Evolutionary conservation across 2,888 invertebrate species (phyloP), one percentile per base, ranked within the genome.

Genomic region (Corythucha ciliata): DNA sequence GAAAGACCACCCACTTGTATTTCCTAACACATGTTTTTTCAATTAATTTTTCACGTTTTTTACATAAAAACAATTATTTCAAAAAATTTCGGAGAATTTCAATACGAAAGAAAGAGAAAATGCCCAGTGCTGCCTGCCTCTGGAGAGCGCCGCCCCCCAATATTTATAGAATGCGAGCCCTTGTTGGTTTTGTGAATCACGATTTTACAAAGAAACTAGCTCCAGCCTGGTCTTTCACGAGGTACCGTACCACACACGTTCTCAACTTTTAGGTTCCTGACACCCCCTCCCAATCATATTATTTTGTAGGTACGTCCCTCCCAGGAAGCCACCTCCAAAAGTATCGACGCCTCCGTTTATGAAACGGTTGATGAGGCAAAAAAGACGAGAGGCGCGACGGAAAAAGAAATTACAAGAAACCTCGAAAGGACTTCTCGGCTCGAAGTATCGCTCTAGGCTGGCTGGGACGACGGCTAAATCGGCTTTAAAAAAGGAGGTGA

Each of bases 161-260:
- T 26, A 14, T 44, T 2, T 5, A 21, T 22, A 48, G 39, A 32
- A 22, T 48, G 39, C 26, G 29, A 7, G 27, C 48, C 12, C 39
- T 48, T 18, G 12, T 48, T 27, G 48, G 48, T 7, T 48, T 39
- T 22, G 18, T 27, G n/a, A 48, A 48, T 16, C 48, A 48, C 29
- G 48, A 48, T 14, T 39, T 27, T n/a, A 48, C 48, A n/a, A 48
- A 48, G 39, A 48, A 48, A 20, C 37, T 20, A 27, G 48, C 48
- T 4, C 48, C 48, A 26, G 48, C 48, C 3, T 48, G 48, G 48
- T 48, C 48, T 10, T 48, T 48, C 21, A 29, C 40, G 3, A 24
- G 48, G 48, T 45, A 14, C n/a, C 6, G 24, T 4, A 42, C n/a
- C 16, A 26, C 16, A 12, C 16, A n/a, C 14, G 12, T 2, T 26